phyloP scores from a whole-genome alignment of 1,140 invertebrate genomes.

The Dolichoris vasculosae region DNA sequence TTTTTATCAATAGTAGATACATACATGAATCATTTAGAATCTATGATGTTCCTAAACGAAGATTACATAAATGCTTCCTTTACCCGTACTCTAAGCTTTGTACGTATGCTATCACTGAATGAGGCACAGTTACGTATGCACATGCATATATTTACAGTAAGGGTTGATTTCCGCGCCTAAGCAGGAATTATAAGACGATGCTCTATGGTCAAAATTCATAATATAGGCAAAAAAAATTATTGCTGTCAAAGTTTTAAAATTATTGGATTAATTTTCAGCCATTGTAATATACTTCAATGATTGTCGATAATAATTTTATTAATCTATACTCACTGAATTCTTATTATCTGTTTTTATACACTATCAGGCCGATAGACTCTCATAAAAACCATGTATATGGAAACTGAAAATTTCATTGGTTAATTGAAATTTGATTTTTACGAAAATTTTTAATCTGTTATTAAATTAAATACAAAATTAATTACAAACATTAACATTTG shows the following conservation, averaged over 20 bases:
- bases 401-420: too few relatives aligned
- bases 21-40: too few relatives aligned
- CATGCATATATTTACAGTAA: not conserved
- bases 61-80: too few relatives aligned
- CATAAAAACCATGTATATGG: too few relatives aligned
- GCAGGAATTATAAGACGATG: not conserved
- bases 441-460: too few relatives aligned
- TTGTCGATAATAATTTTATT: not conserved
- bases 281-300: not conserved
- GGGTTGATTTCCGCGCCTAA: not conserved
- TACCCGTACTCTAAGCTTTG: too few relatives aligned
- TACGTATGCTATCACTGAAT: slow-evolving; percentile 37
- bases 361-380: too few relatives aligned
- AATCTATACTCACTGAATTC: not conserved
- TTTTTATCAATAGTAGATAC: not conserved
- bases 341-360: not conserved
- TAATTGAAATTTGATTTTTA: too few relatives aligned
- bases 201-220: not conserved
- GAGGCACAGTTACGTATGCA: not conserved
- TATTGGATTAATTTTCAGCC: not conserved
- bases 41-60: too few relatives aligned
- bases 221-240: not conserved
- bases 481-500: too few relatives aligned
- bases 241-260: not conserved
- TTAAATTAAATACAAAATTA: too few relatives aligned